phyloP scores from a whole-genome alignment of 2,888 invertebrate genomes.

The Helicoverpa assulta region DNA sequence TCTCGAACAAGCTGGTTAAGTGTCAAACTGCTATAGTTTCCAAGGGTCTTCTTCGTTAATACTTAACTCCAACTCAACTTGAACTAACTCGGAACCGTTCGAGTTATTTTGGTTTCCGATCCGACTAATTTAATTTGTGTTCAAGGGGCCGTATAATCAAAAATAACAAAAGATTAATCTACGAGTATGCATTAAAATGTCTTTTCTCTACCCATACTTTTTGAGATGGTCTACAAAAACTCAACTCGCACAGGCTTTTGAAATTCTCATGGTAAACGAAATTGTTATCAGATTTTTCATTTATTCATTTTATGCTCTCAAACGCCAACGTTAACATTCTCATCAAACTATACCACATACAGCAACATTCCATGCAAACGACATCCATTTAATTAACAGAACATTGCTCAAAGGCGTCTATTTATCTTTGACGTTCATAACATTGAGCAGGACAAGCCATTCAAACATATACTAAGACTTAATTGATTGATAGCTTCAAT shows the following conservation, averaged over 20 bases:
- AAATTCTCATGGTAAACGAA: no score
- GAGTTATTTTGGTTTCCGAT: constrained; percentile 47
- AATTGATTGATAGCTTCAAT: constrained; percentile 46
- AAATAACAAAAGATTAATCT: no score
- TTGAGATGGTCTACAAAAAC: no score
- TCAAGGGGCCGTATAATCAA: background rate
- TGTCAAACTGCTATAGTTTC: constrained; percentile 32
- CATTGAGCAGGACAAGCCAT: constrained; percentile 21
- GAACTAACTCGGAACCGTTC: constrained; percentile 26
- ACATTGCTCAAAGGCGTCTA: constrained; percentile 14
- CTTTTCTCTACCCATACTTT: no score
- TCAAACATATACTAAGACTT: constrained; percentile 1
- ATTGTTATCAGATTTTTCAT: no score
- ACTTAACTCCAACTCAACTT: constrained; percentile 25
- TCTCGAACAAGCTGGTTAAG: background rate
- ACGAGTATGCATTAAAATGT: no score
- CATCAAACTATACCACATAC: background rate
- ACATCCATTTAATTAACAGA: constrained; percentile 17
- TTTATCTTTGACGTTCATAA: constrained; percentile 7
- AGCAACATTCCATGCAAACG: background rate
- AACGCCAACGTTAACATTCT: background rate
- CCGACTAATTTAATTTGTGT: constrained; percentile 51
- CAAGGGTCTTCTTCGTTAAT: constrained; percentile 37
- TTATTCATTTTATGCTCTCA: no score
- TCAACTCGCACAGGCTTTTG: no score